Evolutionary conservation across 2,113 vertebrate genomes (phyloP).

Genomic region (Gasterosteus nipponicus): DNA sequence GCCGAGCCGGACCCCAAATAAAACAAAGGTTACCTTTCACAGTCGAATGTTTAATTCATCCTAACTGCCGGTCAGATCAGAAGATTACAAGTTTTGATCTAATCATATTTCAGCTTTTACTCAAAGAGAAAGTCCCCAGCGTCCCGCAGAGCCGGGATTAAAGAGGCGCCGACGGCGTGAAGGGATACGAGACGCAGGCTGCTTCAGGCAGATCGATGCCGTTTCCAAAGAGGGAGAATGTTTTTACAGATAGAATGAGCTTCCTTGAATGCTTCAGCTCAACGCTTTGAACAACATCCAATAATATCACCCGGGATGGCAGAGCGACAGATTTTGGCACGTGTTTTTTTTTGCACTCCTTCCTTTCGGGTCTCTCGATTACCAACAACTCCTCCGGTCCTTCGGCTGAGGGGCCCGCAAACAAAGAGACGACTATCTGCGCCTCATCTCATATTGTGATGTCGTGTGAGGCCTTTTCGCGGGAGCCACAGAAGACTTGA

Average conservation of each 20-base stretch:
- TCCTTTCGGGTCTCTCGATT: slow-evolving; percentile 8
- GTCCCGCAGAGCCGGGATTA: slow-evolving; percentile 63
- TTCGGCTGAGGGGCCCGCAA: slow-evolving; percentile 66
- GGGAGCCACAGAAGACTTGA: slow-evolving; percentile 65
- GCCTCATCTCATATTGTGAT: slow-evolving; percentile 60
- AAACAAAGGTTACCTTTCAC: slow-evolving; percentile 55
- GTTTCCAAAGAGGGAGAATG: slow-evolving; percentile 47
- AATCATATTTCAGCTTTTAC: slow-evolving; percentile 45
- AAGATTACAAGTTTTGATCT: slow-evolving; percentile 55
- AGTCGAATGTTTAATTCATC: slow-evolving; percentile 48
- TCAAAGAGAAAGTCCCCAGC: slow-evolving; percentile 55
- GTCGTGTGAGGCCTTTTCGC: slow-evolving; percentile 58
- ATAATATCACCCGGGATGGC: slow-evolving; percentile 53
- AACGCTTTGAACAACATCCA: slow-evolving; percentile 57
- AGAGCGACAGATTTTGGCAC: slow-evolving; percentile 52
- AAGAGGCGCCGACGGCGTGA: slow-evolving; percentile 65
- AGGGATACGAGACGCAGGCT: slow-evolving; percentile 58
- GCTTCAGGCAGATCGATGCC: slow-evolving; percentile 54
- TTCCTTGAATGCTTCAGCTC: slow-evolving; percentile 43
- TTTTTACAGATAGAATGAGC: slow-evolving; percentile 45
- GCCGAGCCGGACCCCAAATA: slow-evolving; percentile 27
- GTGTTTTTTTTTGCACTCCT: slow-evolving; percentile 21
- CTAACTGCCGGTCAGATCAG: slow-evolving; percentile 44
- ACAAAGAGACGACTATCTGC: slow-evolving; percentile 73
- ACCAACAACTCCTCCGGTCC: slow-evolving; percentile 16